Evolutionary conservation across 2,113 vertebrate genomes (phyloP).

Genomic region (Callospermophilus lateralis): DNA sequence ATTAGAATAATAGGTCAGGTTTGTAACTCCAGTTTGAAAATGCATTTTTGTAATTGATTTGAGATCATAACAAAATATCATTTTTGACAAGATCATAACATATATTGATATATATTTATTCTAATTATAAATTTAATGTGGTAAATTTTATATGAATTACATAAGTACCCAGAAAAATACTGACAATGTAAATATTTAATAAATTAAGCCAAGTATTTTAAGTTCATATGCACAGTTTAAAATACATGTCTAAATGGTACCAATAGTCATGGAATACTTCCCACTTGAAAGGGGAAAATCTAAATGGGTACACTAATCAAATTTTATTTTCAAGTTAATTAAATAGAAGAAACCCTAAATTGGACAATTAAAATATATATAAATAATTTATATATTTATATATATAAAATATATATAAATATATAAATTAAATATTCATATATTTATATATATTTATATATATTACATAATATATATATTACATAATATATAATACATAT

Average conservation of each 20-base stretch:
- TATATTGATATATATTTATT: background rate
- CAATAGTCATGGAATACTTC: background rate
- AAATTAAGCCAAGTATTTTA: background rate
- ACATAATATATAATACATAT: too few species aligned
- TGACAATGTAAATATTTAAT: background rate
- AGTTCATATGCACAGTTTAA: background rate
- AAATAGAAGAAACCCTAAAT: background rate
- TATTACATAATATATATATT: too few species aligned
- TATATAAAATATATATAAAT: too few species aligned
- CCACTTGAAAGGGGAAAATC: background rate
- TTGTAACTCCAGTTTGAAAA: background rate
- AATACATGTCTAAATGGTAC: background rate
- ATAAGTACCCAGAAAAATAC: background rate
- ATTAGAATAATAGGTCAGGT: background rate
- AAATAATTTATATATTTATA: background rate
- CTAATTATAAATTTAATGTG: slow-evolving; percentile 15
- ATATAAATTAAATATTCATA: too few species aligned
- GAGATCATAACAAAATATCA: slow-evolving; percentile 8
- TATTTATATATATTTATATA: too few species aligned
- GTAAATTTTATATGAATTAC: background rate
- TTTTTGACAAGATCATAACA: background rate
- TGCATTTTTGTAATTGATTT: background rate
- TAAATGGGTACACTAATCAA: background rate
- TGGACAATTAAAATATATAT: background rate
- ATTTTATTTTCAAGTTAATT: slow-evolving; percentile 22